These are phyloP conservation scores for Leuciscus idus DNA, from an alignment of 2,113 vertebrate species.

Conservation along the genomic window DNA sequence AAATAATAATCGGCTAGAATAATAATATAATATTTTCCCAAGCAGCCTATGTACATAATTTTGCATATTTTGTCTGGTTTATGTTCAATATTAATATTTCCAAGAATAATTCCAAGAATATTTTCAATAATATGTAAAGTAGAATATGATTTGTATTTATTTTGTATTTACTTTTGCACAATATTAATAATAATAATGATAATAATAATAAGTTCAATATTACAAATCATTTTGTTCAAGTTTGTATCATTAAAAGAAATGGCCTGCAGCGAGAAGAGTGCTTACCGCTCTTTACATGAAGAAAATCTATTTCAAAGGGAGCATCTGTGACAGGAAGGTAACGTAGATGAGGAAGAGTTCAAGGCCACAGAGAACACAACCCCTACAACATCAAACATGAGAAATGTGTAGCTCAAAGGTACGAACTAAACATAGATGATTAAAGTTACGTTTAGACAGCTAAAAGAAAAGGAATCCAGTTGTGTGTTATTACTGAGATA, in stretches of 20 bases:
- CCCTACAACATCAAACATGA: not conserved
- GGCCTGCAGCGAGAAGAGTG: not conserved
- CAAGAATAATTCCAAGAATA: not conserved
- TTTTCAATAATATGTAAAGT: not conserved
- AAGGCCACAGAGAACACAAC: not conserved
- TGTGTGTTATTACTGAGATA: not conserved
- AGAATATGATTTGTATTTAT: not conserved
- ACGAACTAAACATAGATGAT: constrained; percentile 7
- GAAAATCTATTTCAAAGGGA: constrained; percentile 6
- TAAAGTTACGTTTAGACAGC: not conserved
- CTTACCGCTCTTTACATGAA: not conserved
- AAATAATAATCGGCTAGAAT: not conserved
- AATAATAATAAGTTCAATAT: not conserved
- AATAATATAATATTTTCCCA: not conserved
- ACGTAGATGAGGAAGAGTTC: not conserved
- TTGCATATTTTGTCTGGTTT: not conserved
- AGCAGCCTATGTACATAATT: not conserved
- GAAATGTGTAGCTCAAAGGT: not conserved
- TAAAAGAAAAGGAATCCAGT: not conserved
- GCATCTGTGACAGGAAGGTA: constrained; percentile 8
- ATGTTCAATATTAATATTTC: not conserved
- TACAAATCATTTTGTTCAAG: not conserved
- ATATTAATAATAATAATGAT: not conserved
- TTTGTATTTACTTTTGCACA: not conserved
- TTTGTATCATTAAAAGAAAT: not conserved